A percentile compares a stretch with the other conserved stretches of the same genome.
phyloP scores from a whole-genome alignment of 1,140 invertebrate species.

The Muscidifurax raptorellus region DNA sequence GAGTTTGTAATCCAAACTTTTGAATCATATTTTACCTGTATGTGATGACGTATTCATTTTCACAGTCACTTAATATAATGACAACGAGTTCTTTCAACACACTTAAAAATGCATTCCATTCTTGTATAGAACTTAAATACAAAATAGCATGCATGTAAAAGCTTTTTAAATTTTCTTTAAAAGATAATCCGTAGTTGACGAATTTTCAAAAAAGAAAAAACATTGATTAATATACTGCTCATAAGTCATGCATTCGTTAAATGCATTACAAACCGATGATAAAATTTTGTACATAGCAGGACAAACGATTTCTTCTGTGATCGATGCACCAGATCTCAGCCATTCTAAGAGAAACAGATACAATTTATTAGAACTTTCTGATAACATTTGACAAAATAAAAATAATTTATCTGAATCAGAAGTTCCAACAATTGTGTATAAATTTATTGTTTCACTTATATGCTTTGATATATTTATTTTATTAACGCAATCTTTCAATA shows the following conservation, averaged over 20 bases:
- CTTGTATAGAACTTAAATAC: background rate
- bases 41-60: background rate
- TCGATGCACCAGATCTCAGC: background rate
- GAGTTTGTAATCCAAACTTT: background rate
- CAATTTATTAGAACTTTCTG: background rate
- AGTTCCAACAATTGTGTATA: background rate
- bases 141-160: background rate
- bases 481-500: background rate
- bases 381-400: background rate
- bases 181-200: background rate
- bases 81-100: background rate
- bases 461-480: background rate
- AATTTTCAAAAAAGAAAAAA: background rate
- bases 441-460: background rate
- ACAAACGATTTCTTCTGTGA: background rate
- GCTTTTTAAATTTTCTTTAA: background rate
- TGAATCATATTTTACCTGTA: background rate
- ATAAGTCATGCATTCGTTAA: background rate
- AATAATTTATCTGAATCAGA: background rate
- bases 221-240: background rate
- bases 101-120: background rate
- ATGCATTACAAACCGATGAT: background rate
- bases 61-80: background rate
- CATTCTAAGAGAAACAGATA: background rate
- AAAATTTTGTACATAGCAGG: background rate